Evolutionary conservation across 2,113 vertebrate species (phyloP).

Genomic region (Sebastes schlegelii): DNA sequence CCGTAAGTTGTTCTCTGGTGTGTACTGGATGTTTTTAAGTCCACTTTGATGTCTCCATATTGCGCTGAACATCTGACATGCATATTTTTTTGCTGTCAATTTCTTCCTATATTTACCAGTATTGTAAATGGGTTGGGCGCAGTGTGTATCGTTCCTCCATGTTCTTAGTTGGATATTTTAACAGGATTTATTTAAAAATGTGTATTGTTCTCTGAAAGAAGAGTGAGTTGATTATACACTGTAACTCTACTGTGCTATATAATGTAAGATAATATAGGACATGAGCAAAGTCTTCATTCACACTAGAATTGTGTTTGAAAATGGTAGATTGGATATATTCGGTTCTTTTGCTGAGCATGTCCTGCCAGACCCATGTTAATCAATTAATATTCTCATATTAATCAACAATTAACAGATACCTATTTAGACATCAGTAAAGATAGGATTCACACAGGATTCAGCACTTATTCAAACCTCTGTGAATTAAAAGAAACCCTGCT

Average conservation of each 20-base stretch:
- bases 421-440: not conserved
- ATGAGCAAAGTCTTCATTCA: no score
- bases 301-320: no score
- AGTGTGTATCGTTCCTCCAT: not conserved
- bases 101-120: not conserved
- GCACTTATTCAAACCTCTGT: not conserved
- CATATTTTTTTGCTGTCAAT: not conserved
- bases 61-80: not conserved
- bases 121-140: not conserved
- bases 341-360: not conserved
- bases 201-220: not conserved
- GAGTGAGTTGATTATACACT: no score
- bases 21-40: constrained; percentile 20
- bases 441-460: no score
- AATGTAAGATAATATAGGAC: no score
- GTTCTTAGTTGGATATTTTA: not conserved
- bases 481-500: not conserved
- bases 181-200: not conserved
- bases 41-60: constrained; percentile 7
- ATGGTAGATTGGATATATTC: no score
- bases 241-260: no score
- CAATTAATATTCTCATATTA: not conserved
- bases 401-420: not conserved
- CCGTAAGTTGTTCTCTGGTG: constrained; percentile 15
- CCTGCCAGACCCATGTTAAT: not conserved